Evolutionary conservation across 2,113 vertebrate species (phyloP).

Genomic region (Carassius carassius): DNA sequence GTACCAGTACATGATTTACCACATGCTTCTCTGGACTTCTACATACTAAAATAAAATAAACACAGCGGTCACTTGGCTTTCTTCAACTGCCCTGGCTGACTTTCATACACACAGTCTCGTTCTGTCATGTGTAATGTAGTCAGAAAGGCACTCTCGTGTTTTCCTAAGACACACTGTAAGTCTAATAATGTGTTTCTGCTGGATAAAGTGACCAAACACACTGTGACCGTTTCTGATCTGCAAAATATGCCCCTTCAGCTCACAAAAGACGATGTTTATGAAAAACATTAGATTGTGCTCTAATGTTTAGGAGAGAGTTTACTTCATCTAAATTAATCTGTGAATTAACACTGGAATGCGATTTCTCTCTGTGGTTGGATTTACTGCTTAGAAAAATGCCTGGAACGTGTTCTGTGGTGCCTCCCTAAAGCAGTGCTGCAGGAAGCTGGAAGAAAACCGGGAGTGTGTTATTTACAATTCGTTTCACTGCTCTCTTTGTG

Average conservation of each 20-base stretch:
- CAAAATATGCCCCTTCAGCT: neutral
- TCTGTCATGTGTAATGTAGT: constrained; percentile 27
- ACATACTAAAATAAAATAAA: constrained; percentile 51
- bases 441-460: neutral
- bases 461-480: neutral
- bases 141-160: constrained; percentile 31
- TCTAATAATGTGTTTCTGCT: constrained; percentile 25
- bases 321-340: constrained; percentile 20
- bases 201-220: constrained; percentile 12
- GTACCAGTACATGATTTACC: neutral
- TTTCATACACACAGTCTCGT: constrained; percentile 18
- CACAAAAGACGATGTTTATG: neutral
- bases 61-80: constrained; percentile 41
- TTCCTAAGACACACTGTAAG: constrained; percentile 24
- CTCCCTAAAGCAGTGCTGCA: constrained; percentile 12
- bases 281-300: neutral
- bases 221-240: constrained; percentile 7
- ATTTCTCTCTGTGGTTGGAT: constrained; percentile 17
- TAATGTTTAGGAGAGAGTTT: neutral
- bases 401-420: constrained; percentile 14
- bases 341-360: constrained; percentile 29
- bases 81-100: neutral
- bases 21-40: constrained; percentile 46
- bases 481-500: neutral
- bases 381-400: neutral